Evolutionary conservation across 2,797 vertebrate species (phyloP), one percentile per base, ranked within the genome.

Genomic region (Cyprinella venusta): DNA sequence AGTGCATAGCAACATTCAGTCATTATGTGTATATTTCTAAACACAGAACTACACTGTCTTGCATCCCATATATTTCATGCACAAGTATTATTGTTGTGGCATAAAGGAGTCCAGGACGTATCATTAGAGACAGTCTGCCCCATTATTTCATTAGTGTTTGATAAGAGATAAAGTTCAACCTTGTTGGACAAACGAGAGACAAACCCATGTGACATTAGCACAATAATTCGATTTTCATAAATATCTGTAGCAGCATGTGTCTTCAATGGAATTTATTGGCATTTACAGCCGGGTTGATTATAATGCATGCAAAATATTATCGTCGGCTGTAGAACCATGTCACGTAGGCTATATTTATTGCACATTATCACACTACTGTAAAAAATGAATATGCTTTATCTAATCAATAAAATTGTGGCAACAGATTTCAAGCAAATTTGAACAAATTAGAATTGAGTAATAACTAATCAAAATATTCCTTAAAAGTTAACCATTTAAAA

Each of bases 101-200:
- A 67, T 36, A 36, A 79, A 52, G 0, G 2, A 79, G 63, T 52
- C 63, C 19, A 67, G 42, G 26, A 2, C 4, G n/a, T 33, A 50
- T 18, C 7, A 4, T 38, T 38, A 36, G 19, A 64, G 30, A 64
- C 65, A 59, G n/a, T 59, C 50, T 56, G 36, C 3, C 16, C 50
- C n/a, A 69, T 70, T 70, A 80, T 80, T 67, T 79, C 63, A 63
- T 76, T 65, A 78, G 42, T 13, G 9, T n/a, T 6, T 50, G 18
- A 67, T 36, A 78, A 33, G 7, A 33, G 42, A 65, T 67, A 50
- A 78, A 78, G 24, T 78, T 78, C 42, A 78, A 33, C 56, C 16
- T 30, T 42, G 26, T 69, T 71, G 24, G 36, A 21, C 8, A 61
- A 71, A 16, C 33, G 7, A 54, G 33, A 65, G 0, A 5, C 71